Percentiles rank a stretch among this genome's conserved stretches.
Evolutionary conservation across 2,113 vertebrate genomes (phyloP).

Genomic region (Sciurus niger): DNA sequence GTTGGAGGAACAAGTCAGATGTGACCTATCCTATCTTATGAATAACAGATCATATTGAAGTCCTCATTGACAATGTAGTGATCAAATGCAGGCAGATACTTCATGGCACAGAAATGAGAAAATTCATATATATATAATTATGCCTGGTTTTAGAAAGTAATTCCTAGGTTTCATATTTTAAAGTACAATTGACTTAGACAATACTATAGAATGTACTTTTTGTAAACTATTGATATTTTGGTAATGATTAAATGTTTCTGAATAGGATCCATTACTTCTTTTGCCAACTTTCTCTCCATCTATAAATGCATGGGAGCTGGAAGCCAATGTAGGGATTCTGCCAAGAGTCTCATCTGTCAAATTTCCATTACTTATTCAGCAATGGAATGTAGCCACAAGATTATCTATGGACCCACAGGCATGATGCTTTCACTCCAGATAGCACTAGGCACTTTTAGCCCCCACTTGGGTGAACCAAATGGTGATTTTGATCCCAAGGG

Average conservation of each 20-base stretch:
- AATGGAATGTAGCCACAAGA: neutral
- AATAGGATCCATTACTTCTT: neutral
- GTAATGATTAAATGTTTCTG: neutral
- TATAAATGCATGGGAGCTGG: neutral
- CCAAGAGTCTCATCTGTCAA: neutral
- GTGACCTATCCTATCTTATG: neutral
- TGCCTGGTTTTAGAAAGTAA: neutral
- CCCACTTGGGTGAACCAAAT: neutral
- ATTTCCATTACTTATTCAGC: conserved; percentile 7
- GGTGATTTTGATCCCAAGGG: neutral
- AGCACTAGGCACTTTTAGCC: neutral
- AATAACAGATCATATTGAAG: conserved; percentile 29
- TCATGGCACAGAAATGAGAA: conserved; percentile 13
- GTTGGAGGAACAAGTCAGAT: neutral
- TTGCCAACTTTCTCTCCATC: neutral
- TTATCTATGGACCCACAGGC: neutral
- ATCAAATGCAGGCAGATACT: conserved; percentile 28
- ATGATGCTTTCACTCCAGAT: neutral
- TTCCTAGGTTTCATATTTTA: conserved; percentile 46
- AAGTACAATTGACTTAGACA: conserved; percentile 28
- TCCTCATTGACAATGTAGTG: neutral
- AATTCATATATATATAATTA: neutral
- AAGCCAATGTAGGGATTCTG: neutral
- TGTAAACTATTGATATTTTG: conserved; percentile 36
- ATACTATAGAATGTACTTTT: neutral